phyloP scores from a whole-genome alignment of 2,888 invertebrate genomes.

The Minunthozetes semirufus region DNA sequence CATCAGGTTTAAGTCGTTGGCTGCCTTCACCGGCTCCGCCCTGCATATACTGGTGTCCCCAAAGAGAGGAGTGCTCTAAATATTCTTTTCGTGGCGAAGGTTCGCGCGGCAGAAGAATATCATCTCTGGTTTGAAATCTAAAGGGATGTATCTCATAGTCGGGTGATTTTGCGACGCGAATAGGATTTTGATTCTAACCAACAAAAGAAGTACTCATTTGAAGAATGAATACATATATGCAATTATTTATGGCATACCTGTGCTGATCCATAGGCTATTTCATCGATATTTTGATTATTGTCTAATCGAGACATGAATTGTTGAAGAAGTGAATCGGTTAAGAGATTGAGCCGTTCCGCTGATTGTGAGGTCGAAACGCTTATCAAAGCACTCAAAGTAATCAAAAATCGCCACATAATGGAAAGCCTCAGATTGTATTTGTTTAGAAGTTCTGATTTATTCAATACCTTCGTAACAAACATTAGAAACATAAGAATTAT shows the following conservation, averaged over 20 bases:
- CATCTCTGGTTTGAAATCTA: slow-evolving; percentile 36
- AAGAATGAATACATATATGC: neutral
- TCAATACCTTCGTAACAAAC: neutral
- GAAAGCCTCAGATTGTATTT: neutral
- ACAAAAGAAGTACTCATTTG: neutral
- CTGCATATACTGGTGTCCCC: slow-evolving; percentile 58
- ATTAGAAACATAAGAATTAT: neutral
- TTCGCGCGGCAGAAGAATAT: slow-evolving; percentile 35
- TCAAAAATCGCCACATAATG: neutral
- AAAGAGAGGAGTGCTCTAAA: slow-evolving; percentile 69
- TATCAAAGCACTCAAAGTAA: neutral
- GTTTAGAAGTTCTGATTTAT: neutral
- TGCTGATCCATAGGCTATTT: neutral
- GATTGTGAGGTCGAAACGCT: neutral
- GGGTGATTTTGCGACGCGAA: neutral
- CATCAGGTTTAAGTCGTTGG: slow-evolving; percentile 56
- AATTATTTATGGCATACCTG: neutral
- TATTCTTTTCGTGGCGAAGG: slow-evolving; percentile 57
- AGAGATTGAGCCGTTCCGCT: neutral
- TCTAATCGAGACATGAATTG: slow-evolving; percentile 1
- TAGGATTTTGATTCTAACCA: neutral
- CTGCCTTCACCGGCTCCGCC: slow-evolving; percentile 69
- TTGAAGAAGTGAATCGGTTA: neutral
- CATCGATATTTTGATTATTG: slow-evolving; percentile 16
- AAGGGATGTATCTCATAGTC: slow-evolving; percentile 24